Evolutionary conservation across 2,888 invertebrate genomes (phyloP).

Genomic region (Epiperipatus broadwayi): DNA sequence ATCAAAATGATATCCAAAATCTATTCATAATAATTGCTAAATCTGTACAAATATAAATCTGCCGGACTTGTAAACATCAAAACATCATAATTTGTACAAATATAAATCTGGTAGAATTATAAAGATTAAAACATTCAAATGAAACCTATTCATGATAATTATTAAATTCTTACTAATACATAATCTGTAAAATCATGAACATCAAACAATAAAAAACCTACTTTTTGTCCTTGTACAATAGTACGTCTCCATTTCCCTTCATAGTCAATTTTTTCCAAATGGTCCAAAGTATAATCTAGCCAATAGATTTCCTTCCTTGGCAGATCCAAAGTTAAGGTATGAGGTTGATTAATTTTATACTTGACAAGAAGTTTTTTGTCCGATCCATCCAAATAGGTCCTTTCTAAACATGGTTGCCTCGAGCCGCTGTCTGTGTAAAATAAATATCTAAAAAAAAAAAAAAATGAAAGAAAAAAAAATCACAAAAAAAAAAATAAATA

Average conservation of each 20-base stretch:
- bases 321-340: slow-evolving; percentile 49
- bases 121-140: background rate
- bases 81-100: no score
- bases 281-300: slow-evolving; percentile 60
- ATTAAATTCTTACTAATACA: background rate
- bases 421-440: slow-evolving; percentile 59
- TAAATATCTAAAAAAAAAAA: slow-evolving; percentile 36
- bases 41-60: no score
- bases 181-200: background rate
- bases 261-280: slow-evolving; percentile 56
- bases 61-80: no score
- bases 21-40: no score
- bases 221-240: slow-evolving; percentile 12
- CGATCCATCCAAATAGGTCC: slow-evolving; percentile 45
- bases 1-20: no score
- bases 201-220: background rate
- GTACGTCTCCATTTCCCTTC: slow-evolving; percentile 45
- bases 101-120: no score
- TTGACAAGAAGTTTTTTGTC: slow-evolving; percentile 40
- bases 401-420: slow-evolving; percentile 40
- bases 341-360: slow-evolving; percentile 54
- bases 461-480: background rate
- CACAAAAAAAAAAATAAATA: background rate
- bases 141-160: slow-evolving; percentile 1
- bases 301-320: slow-evolving; percentile 51